phyloP scores from a whole-genome alignment of 2,888 invertebrate species.

The Leptinotarsa tumamoca region DNA sequence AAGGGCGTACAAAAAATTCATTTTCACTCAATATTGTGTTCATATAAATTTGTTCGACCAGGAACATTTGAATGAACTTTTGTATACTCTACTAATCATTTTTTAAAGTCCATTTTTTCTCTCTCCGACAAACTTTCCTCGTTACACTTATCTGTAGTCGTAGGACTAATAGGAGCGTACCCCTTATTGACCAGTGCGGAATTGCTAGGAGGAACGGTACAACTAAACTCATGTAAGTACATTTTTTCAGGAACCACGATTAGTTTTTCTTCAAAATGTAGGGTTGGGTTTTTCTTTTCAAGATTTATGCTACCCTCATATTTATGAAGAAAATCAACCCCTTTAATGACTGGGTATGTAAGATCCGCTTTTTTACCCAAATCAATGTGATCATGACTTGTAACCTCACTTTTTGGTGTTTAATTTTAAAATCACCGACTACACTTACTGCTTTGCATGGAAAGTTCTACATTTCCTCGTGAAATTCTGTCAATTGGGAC shows the following conservation, averaged over 20 bases:
- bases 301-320: not conserved
- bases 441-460: not conserved
- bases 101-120: too few relatives aligned
- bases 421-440: not conserved
- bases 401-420: not conserved
- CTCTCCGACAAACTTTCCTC: not conserved
- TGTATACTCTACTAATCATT: too few relatives aligned
- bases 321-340: not conserved
- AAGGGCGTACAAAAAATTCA: too few relatives aligned
- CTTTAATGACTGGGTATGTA: constrained; percentile 8
- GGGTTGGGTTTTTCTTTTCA: not conserved
- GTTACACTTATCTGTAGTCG: not conserved
- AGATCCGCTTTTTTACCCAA: not conserved
- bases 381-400: not conserved
- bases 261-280: not conserved
- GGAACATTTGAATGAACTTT: too few relatives aligned
- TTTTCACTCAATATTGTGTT: too few relatives aligned
- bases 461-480: too few relatives aligned
- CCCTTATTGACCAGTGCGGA: not conserved
- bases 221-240: not conserved
- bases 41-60: too few relatives aligned
- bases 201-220: not conserved
- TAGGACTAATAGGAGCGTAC: not conserved
- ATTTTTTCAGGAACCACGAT: not conserved
- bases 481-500: too few relatives aligned